These are phyloP conservation scores for Xestia rhomboidea DNA, from an alignment of 2,888 invertebrate genomes.

Conservation along the genomic window DNA sequence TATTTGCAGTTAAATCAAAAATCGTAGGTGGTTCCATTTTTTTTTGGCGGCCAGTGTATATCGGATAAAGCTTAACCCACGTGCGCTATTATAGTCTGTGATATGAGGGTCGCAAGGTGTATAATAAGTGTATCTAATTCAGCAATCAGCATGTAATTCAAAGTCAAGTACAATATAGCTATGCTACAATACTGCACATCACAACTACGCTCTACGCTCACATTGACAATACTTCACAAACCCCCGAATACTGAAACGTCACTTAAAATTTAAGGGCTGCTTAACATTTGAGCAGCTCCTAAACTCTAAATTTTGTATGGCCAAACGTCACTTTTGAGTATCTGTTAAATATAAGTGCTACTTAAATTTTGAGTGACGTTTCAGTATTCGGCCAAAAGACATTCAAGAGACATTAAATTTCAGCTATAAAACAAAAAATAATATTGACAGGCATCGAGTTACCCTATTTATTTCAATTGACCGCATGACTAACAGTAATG, in stretches of 20 bases:
- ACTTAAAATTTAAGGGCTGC: too few species aligned
- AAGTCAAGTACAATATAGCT: background rate
- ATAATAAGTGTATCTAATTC: background rate
- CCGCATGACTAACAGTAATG: constrained; percentile 29
- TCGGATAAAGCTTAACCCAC: background rate
- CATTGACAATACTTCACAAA: background rate
- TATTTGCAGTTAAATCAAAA: background rate
- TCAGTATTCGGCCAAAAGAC: too few species aligned
- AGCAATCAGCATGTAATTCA: background rate
- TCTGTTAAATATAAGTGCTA: too few species aligned
- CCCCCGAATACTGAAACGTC: too few species aligned
- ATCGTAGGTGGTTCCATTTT: background rate
- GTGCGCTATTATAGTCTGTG: background rate
- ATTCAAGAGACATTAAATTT: background rate
- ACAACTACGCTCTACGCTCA: background rate
- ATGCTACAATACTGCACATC: background rate
- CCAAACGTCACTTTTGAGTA: too few species aligned
- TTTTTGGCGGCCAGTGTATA: background rate
- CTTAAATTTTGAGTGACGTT: too few species aligned
- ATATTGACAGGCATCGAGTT: constrained; percentile 34
- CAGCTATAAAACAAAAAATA: background rate
- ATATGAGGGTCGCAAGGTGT: background rate
- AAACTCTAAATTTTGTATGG: too few species aligned
- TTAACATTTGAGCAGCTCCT: too few species aligned
- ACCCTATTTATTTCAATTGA: constrained; percentile 53